Conservation (phyloP, 2,113 vertebrate species). For the Verasper variegatus region DNA sequence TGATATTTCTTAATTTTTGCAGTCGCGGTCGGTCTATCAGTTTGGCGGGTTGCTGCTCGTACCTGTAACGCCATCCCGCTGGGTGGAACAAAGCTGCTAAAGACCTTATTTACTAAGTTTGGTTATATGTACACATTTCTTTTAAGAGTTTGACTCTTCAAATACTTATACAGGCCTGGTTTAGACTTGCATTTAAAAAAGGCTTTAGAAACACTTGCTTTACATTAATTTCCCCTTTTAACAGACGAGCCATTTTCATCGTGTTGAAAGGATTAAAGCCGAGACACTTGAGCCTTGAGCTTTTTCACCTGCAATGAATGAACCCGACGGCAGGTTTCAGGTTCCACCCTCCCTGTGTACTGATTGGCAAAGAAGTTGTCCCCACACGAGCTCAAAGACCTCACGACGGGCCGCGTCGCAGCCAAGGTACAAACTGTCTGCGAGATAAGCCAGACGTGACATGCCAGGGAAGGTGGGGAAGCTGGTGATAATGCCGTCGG, state of each 20-base stretch:
- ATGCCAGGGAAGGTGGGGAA: slow-evolving; percentile 61
- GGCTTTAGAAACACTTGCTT: neutral
- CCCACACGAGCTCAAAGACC: slow-evolving; percentile 34
- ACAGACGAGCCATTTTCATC: neutral
- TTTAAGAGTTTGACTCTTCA: too few species aligned
- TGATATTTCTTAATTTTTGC: slow-evolving; percentile 76
- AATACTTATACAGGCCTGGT: too few species aligned
- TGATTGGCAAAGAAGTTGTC: slow-evolving; percentile 35
- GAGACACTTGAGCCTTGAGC: neutral
- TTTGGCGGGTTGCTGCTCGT: slow-evolving; percentile 22
- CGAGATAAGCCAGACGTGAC: slow-evolving; percentile 66
- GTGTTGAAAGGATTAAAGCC: neutral
- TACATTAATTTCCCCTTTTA: neutral
- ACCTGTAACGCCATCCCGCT: slow-evolving; percentile 14
- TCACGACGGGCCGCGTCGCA: slow-evolving; percentile 36
- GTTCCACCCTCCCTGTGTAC: slow-evolving; percentile 31
- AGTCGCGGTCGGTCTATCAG: slow-evolving; percentile 32
- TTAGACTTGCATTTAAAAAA: too few species aligned
- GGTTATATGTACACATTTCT: neutral
- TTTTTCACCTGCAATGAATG: slow-evolving; percentile 38
- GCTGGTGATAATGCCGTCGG: slow-evolving; percentile 60
- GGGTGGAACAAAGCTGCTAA: slow-evolving; percentile 9
- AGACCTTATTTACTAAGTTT: slow-evolving; percentile 37
- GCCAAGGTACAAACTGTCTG: slow-evolving; percentile 60
- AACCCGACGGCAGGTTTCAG: slow-evolving; percentile 41